Evolutionary conservation across 1,140 invertebrate species (phyloP), one percentile per base, ranked within the genome.

Genomic region (Lepidurus couesii): DNA sequence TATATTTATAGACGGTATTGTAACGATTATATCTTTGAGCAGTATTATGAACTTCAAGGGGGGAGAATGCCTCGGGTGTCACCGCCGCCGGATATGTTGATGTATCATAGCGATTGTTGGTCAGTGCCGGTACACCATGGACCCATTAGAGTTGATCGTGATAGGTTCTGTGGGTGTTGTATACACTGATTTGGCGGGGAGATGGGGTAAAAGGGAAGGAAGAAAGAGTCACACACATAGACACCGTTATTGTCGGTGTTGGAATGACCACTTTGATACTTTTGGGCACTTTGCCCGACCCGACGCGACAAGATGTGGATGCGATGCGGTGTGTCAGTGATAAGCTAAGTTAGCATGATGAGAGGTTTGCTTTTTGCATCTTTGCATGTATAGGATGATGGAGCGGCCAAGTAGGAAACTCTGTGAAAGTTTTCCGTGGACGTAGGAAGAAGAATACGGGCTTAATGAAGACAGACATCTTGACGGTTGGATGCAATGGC

Each of bases 381-480:
- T 34, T 34, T 65, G 7, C 2, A 65, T 16, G 53, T n/a, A 7
- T 65, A 21, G 0, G 53, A 65, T 65, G 53, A 65, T 65, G 21
- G 53, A 21, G 8, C 21, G 53, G 21, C 53, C n/a, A 65, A 65
- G 53, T 7, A 65, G 53, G 53, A 65, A 65, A 65, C 21, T 13
- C 53, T 65, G 53, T 13, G 53, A 65, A 21, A 34, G 34, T 34
- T 34, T 34, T 21, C 13, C 16, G 53, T 65, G 13, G 53, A 65
- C 10, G 53, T 65, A 21, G 0, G n/a, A 7, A 21, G 53, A 65
- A 65, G 53, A 65, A 65, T 65, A 65, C 0, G 8, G 21, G 53
- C 53, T 21, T 65, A 65, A 65, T 65, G 53, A 65, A 65, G 53
- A 65, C n/a, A 65, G 53, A 65, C 53, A 21, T 65, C 53, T 65